Percentiles rank a stretch among this genome's conserved stretches.
These are phyloP conservation scores for Tamias sibiricus DNA, from an alignment of 2,113 vertebrate species.

Conservation along the genomic window DNA sequence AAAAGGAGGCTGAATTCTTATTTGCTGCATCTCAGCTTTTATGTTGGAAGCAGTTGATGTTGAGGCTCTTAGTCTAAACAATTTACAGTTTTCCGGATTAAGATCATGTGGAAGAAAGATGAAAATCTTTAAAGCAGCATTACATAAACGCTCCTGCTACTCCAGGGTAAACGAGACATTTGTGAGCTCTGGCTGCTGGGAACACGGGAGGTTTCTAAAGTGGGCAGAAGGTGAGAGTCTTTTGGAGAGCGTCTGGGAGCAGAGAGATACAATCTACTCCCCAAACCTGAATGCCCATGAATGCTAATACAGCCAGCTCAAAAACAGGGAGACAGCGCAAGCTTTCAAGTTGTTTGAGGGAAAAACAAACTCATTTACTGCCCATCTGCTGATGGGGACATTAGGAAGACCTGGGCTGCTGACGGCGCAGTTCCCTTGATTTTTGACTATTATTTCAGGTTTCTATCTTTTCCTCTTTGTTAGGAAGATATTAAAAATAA, in stretches of 20 bases:
- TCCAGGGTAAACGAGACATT: neutral
- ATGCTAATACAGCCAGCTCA: neutral
- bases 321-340: slow-evolving; percentile 43
- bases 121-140: slow-evolving; percentile 66
- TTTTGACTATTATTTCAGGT: slow-evolving; percentile 90
- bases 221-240: neutral
- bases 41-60: slow-evolving; percentile 61
- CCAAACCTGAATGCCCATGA: neutral
- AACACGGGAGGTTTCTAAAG: neutral
- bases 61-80: slow-evolving; percentile 76
- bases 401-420: slow-evolving; percentile 83
- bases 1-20: slow-evolving; percentile 7
- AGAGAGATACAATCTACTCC: slow-evolving; percentile 48
- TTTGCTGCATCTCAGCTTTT: slow-evolving; percentile 63
- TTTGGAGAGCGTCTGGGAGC: neutral
- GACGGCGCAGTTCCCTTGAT: slow-evolving; percentile 81
- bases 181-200: neutral
- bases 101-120: slow-evolving; percentile 75
- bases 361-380: slow-evolving; percentile 80
- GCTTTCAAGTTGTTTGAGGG: slow-evolving; percentile 71
- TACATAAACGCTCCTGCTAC: neutral
- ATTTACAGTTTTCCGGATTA: slow-evolving; percentile 77
- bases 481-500: slow-evolving; percentile 86
- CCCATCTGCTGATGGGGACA: slow-evolving; percentile 80
- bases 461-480: slow-evolving; percentile 88